These are phyloP conservation scores for Phrynocephalus forsythii DNA, from an alignment of 2,797 vertebrate species.

Conservation along the genomic window DNA sequence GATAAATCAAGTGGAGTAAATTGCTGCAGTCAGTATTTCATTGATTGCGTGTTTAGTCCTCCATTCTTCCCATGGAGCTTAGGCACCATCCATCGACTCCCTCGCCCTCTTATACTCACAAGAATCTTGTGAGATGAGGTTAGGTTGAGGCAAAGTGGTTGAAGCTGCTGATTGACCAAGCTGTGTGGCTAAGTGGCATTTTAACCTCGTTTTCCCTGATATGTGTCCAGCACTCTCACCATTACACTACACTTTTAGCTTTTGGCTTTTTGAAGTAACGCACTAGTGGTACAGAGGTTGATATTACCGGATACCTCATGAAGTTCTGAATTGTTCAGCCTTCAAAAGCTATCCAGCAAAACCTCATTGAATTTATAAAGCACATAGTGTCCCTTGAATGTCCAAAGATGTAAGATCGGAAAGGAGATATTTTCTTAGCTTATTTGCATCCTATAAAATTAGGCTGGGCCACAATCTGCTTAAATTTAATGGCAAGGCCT, in stretches of 20 bases:
- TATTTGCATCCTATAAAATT: not conserved
- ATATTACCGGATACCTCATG: not conserved
- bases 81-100: not conserved
- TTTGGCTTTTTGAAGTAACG: not conserved
- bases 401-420: not conserved
- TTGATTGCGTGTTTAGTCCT: not conserved
- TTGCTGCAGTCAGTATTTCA: slow-evolving; percentile 14
- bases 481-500: not conserved
- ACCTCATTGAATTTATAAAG: not conserved
- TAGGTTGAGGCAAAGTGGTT: not conserved
- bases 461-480: not conserved
- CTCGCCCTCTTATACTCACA: not conserved
- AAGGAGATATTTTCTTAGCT: not conserved
- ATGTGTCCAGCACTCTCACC: not conserved
- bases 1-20: slow-evolving; percentile 18
- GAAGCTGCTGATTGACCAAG: not conserved
- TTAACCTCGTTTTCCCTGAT: not conserved
- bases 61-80: not conserved
- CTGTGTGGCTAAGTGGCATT: not conserved
- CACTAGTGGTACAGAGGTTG: not conserved
- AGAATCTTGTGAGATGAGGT: not conserved
- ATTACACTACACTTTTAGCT: not conserved
- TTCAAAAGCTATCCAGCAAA: not conserved
- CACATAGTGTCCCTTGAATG: not conserved
- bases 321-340: not conserved